Evolutionary conservation across 2,888 invertebrate species (phyloP).

Genomic region (Trichogramma evanescens): DNA sequence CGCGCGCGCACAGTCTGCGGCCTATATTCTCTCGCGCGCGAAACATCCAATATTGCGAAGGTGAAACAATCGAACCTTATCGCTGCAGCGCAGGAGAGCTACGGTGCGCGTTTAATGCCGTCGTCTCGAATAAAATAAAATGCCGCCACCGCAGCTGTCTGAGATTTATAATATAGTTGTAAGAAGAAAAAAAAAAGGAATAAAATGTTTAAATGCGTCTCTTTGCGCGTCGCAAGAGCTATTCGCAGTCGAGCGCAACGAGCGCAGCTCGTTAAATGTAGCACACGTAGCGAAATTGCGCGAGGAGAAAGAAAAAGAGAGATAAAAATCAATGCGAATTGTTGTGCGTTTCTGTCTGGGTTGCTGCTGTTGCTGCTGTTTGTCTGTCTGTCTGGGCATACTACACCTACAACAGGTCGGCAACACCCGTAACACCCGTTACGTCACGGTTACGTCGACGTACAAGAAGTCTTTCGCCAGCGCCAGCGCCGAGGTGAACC

Average conservation of each 20-base stretch:
- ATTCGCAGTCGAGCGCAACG: not conserved
- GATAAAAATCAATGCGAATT: not conserved
- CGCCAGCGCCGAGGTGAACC: conserved; percentile 53
- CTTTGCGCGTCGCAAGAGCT: not conserved
- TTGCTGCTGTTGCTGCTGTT: not conserved
- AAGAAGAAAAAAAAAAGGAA: too few species aligned
- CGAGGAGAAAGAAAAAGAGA: not conserved
- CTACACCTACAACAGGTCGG: conserved; percentile 58
- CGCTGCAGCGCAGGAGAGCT: too few species aligned
- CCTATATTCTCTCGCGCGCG: too few species aligned
- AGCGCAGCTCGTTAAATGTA: not conserved
- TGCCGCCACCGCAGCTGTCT: too few species aligned
- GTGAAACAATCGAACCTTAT: too few species aligned
- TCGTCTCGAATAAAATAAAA: too few species aligned
- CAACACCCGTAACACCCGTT: conserved; percentile 77
- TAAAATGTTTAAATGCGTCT: too few species aligned
- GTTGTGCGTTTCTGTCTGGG: not conserved
- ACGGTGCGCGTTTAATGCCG: too few species aligned
- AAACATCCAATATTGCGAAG: too few species aligned
- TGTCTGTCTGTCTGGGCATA: too few species aligned
- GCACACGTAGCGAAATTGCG: not conserved
- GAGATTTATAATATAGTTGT: too few species aligned
- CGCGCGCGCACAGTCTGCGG: too few species aligned
- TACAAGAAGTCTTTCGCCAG: conserved; percentile 70
- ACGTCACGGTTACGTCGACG: conserved; percentile 80